Percentiles rank a stretch among this genome's conserved stretches.
Evolutionary conservation across 1,140 invertebrate genomes (phyloP).

Genomic region (Anastrepha obliqua): DNA sequence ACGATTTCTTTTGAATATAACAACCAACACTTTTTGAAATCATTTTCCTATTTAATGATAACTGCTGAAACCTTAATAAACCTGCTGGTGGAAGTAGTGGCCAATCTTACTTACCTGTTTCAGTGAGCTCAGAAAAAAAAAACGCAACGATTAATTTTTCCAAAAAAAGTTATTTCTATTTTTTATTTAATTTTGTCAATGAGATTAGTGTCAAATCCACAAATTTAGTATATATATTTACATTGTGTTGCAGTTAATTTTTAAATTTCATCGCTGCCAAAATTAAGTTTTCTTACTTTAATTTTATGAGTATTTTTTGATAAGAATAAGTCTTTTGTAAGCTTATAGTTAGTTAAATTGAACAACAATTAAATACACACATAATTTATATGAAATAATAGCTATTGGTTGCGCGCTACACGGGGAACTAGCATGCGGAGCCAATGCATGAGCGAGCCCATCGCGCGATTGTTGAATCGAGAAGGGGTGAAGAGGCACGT

Average conservation of each 20-base stretch:
- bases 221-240: slow-evolving; percentile 33
- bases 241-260: slow-evolving; percentile 6
- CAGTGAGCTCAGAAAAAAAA: background rate
- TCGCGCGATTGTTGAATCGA: background rate
- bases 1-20: background rate
- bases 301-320: background rate
- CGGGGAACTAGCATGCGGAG: background rate
- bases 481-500: slow-evolving; percentile 38
- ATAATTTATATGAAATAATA: background rate
- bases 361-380: background rate
- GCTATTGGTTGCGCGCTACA: background rate
- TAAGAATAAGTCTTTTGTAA: background rate
- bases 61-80: no score
- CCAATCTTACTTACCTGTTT: background rate
- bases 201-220: background rate
- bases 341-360: slow-evolving; percentile 2
- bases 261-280: background rate
- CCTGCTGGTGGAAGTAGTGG: no score
- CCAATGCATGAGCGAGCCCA: slow-evolving; percentile 4
- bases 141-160: background rate
- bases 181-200: slow-evolving; percentile 8
- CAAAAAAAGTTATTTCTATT: background rate
- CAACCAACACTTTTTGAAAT: background rate
- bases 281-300: background rate
- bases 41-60: no score